A percentile compares a stretch with the other conserved stretches of the same genome.
Conservation (phyloP, 1,140 invertebrate species). For the Acyrthosiphon pisum region DNA sequence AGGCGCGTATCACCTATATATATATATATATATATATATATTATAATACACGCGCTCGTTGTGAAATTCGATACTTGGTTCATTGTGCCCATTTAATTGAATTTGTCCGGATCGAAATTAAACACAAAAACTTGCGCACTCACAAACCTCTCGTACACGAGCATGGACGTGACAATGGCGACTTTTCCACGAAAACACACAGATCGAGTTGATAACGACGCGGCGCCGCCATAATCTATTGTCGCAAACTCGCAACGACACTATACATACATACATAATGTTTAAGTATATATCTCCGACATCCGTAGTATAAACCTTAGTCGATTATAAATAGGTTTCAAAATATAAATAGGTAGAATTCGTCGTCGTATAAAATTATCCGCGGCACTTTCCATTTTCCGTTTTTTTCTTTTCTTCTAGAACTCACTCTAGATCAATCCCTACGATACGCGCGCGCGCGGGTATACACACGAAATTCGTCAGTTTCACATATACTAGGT, state of each 20-base stretch:
- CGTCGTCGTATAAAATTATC: neutral
- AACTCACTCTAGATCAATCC: neutral
- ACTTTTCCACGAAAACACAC: slow-evolving; percentile 16
- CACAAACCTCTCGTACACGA: neutral
- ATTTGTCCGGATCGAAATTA: slow-evolving; percentile 50
- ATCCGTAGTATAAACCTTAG: neutral
- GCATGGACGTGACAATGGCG: neutral
- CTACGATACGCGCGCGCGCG: neutral
- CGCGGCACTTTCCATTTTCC: slow-evolving; percentile 8
- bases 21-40: neutral
- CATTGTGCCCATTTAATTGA: slow-evolving; percentile 48
- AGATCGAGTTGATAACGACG: neutral
- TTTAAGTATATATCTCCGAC: neutral
- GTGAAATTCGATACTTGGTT: slow-evolving; percentile 40
- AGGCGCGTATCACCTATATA: neutral
- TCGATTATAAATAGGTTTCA: neutral
- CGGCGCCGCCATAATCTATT: neutral
- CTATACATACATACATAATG: neutral
- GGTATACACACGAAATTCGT: neutral
- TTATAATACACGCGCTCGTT: neutral
- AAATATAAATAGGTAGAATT: neutral
- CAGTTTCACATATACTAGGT: neutral
- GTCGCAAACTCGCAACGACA: neutral
- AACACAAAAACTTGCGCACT: neutral
- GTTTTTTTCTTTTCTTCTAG: neutral